Percentiles rank a stretch among this genome's conserved stretches.
phyloP scores from a whole-genome alignment of 2,797 vertebrate species.

The Myotis vivesi region DNA sequence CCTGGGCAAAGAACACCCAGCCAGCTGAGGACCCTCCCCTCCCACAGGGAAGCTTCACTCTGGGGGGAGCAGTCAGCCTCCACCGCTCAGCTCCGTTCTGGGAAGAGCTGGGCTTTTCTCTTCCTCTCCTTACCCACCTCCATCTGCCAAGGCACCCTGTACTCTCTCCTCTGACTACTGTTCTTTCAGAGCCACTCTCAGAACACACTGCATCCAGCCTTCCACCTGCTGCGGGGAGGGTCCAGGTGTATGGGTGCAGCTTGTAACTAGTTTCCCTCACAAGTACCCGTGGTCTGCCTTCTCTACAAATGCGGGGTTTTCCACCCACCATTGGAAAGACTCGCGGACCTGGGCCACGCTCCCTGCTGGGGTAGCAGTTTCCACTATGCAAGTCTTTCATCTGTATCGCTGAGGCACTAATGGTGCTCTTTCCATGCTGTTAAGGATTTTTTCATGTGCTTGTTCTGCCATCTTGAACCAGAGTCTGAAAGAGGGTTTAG shows the following conservation, averaged over 20 bases:
- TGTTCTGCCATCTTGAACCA: conserved; percentile 26
- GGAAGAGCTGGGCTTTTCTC: not conserved
- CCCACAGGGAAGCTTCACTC: not conserved
- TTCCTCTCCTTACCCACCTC: not conserved
- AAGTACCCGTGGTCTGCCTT: not conserved
- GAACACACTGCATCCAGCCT: not conserved
- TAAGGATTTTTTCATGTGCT: conserved; percentile 5
- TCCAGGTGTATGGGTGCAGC: not conserved
- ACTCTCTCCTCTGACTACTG: not conserved
- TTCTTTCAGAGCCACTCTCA: not conserved
- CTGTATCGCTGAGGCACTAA: not conserved
- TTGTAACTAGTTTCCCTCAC: not conserved
- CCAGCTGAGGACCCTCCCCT: not conserved
- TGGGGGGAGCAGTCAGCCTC: not conserved
- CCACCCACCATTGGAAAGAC: not conserved
- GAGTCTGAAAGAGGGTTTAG: not conserved
- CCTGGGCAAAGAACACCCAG: too few relatives aligned
- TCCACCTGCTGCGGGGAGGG: too few relatives aligned
- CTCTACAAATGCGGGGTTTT: not conserved
- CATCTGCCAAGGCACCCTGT: not conserved
- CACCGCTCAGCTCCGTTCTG: not conserved
- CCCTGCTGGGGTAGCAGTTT: not conserved
- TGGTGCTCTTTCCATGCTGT: not conserved
- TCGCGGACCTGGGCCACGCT: not conserved
- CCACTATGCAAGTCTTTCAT: not conserved